These are phyloP conservation scores for Stegostoma tigrinum DNA, from an alignment of 2,113 vertebrate genomes.

Conservation along the genomic window DNA sequence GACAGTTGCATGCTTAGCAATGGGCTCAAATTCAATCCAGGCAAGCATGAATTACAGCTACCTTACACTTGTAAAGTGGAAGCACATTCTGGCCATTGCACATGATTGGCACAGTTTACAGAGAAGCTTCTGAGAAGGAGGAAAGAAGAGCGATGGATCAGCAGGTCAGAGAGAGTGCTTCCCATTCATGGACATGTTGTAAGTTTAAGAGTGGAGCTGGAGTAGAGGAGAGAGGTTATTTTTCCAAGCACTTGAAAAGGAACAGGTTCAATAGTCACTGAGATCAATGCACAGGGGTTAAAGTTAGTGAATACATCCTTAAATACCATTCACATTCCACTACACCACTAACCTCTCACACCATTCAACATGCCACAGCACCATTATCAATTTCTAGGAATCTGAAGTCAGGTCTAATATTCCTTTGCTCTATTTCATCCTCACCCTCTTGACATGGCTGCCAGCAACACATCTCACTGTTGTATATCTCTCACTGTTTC, in stretches of 20 bases:
- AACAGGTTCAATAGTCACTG: neutral
- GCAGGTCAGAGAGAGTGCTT: neutral
- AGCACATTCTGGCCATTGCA: neutral
- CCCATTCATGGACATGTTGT: neutral
- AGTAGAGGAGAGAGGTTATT: neutral
- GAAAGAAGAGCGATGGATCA: neutral
- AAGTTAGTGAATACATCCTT: neutral
- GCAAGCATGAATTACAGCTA: neutral
- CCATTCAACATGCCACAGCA: neutral
- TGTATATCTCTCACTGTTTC: no score
- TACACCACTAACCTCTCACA: neutral
- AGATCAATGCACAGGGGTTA: neutral
- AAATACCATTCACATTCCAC: neutral
- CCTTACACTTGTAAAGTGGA: neutral
- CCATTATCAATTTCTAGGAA: neutral
- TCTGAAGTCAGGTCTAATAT: neutral
- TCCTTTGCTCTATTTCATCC: neutral
- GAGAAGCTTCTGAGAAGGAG: neutral
- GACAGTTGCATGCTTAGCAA: neutral
- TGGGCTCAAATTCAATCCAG: neutral
- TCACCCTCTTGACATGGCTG: neutral
- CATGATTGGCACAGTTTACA: neutral
- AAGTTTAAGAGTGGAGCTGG: neutral
- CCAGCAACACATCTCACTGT: no score
- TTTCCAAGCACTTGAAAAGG: neutral